Percentiles rank a stretch among this genome's conserved stretches.
Conservation (phyloP, 2,113 vertebrate species). For the Datnioides undecimradiatus region DNA sequence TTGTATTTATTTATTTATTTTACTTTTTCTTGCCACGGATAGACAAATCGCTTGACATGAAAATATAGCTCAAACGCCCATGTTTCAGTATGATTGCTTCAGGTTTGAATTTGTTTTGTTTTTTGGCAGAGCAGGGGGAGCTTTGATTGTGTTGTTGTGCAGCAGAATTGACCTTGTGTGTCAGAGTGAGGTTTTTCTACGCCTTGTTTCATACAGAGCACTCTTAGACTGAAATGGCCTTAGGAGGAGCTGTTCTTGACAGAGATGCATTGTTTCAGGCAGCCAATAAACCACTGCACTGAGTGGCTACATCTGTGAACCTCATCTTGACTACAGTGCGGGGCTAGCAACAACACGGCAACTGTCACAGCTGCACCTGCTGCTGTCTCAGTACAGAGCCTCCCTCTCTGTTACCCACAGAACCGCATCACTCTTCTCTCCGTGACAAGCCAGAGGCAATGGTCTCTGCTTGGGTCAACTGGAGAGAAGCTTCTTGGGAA, state of each 20-base stretch:
- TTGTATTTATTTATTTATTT: neutral
- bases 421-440: conserved; percentile 84
- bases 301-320: conserved; percentile 85
- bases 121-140: conserved; percentile 30
- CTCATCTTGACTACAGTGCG: conserved; percentile 84
- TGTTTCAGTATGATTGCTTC: conserved; percentile 32
- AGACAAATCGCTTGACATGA: neutral
- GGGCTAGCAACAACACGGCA: conserved; percentile 78
- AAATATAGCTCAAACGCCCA: neutral
- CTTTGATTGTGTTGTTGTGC: conserved; percentile 67
- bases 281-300: conserved; percentile 81
- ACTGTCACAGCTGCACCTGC: conserved; percentile 89
- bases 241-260: conserved; percentile 78
- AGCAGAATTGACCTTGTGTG: conserved; percentile 69
- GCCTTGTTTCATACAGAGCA: conserved; percentile 64
- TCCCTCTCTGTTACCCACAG: conserved; percentile 73
- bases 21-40: neutral
- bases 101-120: conserved; percentile 40
- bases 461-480: conserved; percentile 88
- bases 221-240: conserved; percentile 71
- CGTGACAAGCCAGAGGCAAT: conserved; percentile 82
- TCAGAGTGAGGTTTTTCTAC: conserved; percentile 68
- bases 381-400: conserved; percentile 82
- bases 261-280: conserved; percentile 83
- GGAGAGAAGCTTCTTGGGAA: conserved; percentile 88